Conservation (phyloP, 2,888 invertebrate genomes). For the Meiosimyza decipiens region DNA sequence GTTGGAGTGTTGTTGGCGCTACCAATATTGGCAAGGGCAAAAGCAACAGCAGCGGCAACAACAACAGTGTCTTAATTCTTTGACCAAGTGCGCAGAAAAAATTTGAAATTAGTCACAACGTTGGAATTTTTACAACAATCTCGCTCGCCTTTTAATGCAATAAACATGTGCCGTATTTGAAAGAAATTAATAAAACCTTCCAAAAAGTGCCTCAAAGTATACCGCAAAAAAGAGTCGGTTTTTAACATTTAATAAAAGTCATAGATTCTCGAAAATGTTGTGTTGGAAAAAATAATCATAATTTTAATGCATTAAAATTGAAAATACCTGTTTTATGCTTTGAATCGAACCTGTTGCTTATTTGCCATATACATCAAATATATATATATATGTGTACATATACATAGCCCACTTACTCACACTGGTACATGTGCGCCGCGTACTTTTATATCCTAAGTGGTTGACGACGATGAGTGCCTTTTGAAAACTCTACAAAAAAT, state of each 20-base stretch:
- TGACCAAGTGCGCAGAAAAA: conserved; percentile 5
- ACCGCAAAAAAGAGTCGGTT: not conserved
- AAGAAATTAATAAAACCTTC: not conserved
- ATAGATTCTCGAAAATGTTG: not conserved
- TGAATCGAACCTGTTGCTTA: conserved; percentile 41
- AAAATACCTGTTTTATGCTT: conserved; percentile 40
- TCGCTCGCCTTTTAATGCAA: not conserved
- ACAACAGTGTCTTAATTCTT: not conserved
- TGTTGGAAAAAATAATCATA: too few relatives aligned
- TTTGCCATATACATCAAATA: conserved; percentile 10
- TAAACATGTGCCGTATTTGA: conserved; percentile 25
- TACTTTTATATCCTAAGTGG: not conserved
- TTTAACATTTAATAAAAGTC: not conserved
- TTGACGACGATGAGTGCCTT: not conserved
- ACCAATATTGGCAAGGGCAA: conserved; percentile 18
- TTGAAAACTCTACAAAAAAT: conserved; percentile 5
- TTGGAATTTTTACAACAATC: conserved; percentile 11
- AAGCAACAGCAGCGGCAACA: not conserved
- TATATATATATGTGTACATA: not conserved
- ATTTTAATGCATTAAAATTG: conserved; percentile 4
- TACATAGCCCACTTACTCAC: not conserved
- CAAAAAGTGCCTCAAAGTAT: too few relatives aligned
- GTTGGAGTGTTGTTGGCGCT: conserved; percentile 11
- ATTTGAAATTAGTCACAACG: conserved; percentile 34
- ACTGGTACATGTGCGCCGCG: not conserved